Conservation (phyloP, 2,797 vertebrate species). For the Avahi laniger region DNA sequence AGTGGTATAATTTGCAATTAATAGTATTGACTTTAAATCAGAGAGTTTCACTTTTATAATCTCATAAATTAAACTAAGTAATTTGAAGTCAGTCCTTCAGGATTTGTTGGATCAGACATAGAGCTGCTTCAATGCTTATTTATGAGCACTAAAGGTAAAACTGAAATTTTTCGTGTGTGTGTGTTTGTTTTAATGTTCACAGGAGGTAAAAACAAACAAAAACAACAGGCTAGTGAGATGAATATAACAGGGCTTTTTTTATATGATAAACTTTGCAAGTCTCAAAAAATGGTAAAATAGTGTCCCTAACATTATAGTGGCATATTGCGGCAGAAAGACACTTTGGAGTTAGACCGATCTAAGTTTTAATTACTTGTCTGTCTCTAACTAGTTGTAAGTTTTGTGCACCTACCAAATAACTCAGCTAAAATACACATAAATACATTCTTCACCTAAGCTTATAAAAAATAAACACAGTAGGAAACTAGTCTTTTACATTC, state of each 20-base stretch:
- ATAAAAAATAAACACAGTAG: neutral
- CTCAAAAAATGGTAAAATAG: neutral
- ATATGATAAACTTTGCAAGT: neutral
- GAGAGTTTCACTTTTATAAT: slow-evolving; percentile 44
- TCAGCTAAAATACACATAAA: neutral
- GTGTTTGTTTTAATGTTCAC: neutral
- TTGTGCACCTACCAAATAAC: neutral
- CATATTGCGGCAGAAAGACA: neutral
- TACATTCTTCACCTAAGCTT: neutral
- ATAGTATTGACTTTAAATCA: neutral
- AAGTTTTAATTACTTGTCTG: neutral
- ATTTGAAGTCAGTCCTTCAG: neutral
- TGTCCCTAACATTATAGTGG: neutral
- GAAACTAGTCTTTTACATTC: neutral
- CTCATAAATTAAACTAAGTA: slow-evolving; percentile 60
- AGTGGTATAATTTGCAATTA: slow-evolving; percentile 18
- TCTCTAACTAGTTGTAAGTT: neutral
- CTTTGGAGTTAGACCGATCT: neutral
- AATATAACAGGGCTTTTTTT: neutral
- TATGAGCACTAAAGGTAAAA: neutral
- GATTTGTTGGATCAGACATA: neutral
- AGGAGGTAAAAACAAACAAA: neutral
- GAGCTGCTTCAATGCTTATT: neutral
- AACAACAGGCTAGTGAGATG: neutral
- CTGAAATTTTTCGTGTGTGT: slow-evolving; percentile 4